phyloP scores from a whole-genome alignment of 2,113 vertebrate species.

The Entomyzon cyanotis region DNA sequence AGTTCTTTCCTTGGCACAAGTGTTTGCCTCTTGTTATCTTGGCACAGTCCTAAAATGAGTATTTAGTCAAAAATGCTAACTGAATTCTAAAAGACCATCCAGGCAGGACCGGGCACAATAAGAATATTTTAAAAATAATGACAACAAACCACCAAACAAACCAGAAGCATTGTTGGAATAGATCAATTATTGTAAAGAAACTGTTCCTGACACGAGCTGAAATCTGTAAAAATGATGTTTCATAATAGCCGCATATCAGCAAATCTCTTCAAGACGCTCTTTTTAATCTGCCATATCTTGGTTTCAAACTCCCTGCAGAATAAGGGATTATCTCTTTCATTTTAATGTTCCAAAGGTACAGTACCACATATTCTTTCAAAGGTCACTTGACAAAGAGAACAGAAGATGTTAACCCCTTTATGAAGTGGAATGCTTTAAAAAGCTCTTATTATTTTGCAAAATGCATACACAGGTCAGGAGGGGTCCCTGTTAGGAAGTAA shows the following conservation, averaged over 20 bases:
- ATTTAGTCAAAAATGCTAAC: background rate
- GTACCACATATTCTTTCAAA: slow-evolving; percentile 1
- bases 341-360: background rate
- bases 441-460: slow-evolving; percentile 37
- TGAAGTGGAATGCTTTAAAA: slow-evolving; percentile 10
- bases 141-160: background rate
- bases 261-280: slow-evolving; percentile 30
- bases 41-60: background rate
- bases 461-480: slow-evolving; percentile 56
- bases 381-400: slow-evolving; percentile 15
- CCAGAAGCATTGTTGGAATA: background rate
- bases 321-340: background rate
- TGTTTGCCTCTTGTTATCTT: background rate
- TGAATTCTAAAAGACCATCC: background rate
- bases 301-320: slow-evolving; percentile 10
- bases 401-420: background rate
- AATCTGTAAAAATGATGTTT: background rate
- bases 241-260: background rate
- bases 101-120: background rate
- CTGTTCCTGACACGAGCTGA: background rate
- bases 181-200: background rate
- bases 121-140: background rate
- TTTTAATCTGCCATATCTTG: slow-evolving; percentile 10
- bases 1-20: background rate
- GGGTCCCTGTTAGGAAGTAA: background rate